phyloP scores from a whole-genome alignment of 2,888 invertebrate species.

The Philereme transversata region DNA sequence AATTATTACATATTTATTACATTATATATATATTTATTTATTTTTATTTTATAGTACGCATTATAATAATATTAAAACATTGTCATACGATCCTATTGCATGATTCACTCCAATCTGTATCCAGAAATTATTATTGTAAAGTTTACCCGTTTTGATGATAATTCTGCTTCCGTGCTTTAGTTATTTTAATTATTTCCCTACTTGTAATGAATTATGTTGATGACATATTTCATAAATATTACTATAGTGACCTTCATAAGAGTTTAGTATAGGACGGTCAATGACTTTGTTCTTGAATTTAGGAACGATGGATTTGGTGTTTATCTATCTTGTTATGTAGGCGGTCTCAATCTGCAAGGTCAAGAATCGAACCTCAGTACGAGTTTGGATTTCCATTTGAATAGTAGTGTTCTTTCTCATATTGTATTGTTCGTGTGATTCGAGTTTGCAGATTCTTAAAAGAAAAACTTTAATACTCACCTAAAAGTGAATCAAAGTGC shows the following conservation, averaged over 20 bases:
- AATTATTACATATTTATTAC: too few species aligned
- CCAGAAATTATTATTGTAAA: too few species aligned
- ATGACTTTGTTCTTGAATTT: slow-evolving; percentile 59
- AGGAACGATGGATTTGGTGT: slow-evolving; percentile 41
- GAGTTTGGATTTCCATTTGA: slow-evolving; percentile 41
- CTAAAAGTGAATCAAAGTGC: slow-evolving; percentile 1
- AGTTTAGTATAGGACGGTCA: slow-evolving; percentile 18
- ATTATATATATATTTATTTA: too few species aligned
- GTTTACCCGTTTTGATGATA: too few species aligned
- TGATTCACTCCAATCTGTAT: too few species aligned
- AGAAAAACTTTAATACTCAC: slow-evolving; percentile 1
- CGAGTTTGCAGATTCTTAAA: slow-evolving; percentile 14
- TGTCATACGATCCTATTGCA: too few species aligned
- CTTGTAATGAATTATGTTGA: too few species aligned
- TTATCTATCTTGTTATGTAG: slow-evolving; percentile 68
- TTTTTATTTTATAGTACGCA: too few species aligned
- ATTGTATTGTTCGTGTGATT: slow-evolving; percentile 1
- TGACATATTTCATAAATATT: too few species aligned
- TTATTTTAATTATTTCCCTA: too few species aligned
- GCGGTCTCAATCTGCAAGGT: slow-evolving; percentile 70
- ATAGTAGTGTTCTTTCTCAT: slow-evolving; percentile 7
- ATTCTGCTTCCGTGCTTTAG: slow-evolving; percentile 2
- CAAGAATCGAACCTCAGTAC: slow-evolving; percentile 45
- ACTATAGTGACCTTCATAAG: slow-evolving; percentile 24
- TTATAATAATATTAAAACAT: too few species aligned